Evolutionary conservation across 37 sponge, comb jelly and placozoan genomes (phyloP).

Genomic region (Spongilla lacustris): DNA sequence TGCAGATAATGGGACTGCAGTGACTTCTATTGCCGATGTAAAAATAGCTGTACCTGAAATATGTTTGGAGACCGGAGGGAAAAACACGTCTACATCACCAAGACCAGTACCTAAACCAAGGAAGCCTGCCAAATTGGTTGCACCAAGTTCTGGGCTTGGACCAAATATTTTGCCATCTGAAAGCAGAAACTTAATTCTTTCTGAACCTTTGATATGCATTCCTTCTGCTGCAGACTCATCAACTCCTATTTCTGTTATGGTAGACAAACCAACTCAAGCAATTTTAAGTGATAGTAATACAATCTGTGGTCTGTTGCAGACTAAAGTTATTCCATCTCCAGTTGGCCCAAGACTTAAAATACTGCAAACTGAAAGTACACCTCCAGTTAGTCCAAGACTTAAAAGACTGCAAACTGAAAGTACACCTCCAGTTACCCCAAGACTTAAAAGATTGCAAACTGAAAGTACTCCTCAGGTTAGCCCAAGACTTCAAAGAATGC

Average conservation of each 20-base stretch:
- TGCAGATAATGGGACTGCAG: too few relatives aligned
- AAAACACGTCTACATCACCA: too few relatives aligned
- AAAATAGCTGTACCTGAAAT: too few relatives aligned
- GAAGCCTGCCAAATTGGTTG: not conserved
- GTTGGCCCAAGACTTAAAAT: not conserved
- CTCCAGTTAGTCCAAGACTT: too few relatives aligned
- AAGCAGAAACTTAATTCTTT: not conserved
- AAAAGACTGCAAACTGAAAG: too few relatives aligned
- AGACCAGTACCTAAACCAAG: not conserved
- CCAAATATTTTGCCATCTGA: not conserved
- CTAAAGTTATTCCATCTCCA: not conserved
- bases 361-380: too few relatives aligned
- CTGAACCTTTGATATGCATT: not conserved
- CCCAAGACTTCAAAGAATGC: too few relatives aligned
- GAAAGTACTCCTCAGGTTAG: too few relatives aligned
- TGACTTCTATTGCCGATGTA: too few relatives aligned
- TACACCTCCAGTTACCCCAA: too few relatives aligned
- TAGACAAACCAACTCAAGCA: not conserved
- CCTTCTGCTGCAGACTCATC: not conserved
- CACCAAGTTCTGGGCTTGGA: not conserved
- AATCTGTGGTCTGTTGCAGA: not conserved
- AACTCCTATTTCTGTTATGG: not conserved
- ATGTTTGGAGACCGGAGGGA: too few relatives aligned
- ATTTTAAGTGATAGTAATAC: not conserved
- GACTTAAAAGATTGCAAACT: too few relatives aligned